Base-by-base conservation (phyloP, 1,140 invertebrate genomes). In the Bradysia coprophila region DNA sequence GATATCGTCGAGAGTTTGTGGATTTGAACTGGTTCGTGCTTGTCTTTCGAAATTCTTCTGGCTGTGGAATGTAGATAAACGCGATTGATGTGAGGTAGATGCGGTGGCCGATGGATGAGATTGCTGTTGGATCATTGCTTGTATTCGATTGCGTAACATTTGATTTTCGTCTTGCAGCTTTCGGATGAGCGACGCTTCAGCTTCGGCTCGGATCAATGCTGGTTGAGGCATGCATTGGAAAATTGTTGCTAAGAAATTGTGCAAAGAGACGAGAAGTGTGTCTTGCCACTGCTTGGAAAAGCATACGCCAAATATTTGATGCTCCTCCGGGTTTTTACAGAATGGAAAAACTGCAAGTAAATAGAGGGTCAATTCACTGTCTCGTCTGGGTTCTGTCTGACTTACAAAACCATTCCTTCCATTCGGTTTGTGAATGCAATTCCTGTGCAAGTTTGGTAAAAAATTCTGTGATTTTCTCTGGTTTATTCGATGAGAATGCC, bases 391-490 rank as follows among this genome's bases (percentile, higher is more conserved):
- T 8, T 13, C 6, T 28, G 6, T 28, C 13, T 40, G 38, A 65
- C 76, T 69, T 76, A 95, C 90, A 82, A 68, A 95, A 96, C 92
- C 92, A 97, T 51, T 96, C 92, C 55, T 82, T 92, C 88, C 92
- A 97, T 56, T 94, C 90, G 41, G 71, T 68, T 57, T 91, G 86
- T 42, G 78, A 80, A 56, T 92, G 86, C 21, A 95, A 55, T 52
- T 95, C 86, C 39, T 77, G 67, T 4, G 85, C 73, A 73, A 95
- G 76, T 66, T 83, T 90, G 21, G 72, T 72, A 57, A 96, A 88
- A 62, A 96, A 96, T 46, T 95, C 90, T 31, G 72, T 68, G 34
- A 94, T 74, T 64, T 86, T 89, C 19, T 94, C 90, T 37, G 72
- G 67, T 50, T 81, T 81, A 47, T 81, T 81, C 43, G 77, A 85